Percentiles rank a stretch among this genome's conserved stretches.
Evolutionary conservation across 1,140 invertebrate species (phyloP).

Genomic region (Aphidius gifuensis): DNA sequence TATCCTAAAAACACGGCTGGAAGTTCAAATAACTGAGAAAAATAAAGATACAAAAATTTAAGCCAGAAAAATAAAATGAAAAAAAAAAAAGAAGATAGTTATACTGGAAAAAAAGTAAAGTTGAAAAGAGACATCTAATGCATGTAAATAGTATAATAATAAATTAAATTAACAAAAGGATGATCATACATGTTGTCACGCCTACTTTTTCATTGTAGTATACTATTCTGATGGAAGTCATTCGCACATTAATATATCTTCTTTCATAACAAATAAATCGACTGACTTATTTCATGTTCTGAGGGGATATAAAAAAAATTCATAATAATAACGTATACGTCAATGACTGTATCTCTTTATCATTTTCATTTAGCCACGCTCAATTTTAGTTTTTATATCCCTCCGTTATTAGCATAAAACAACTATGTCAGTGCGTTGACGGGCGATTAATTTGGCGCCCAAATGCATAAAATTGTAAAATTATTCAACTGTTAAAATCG

Average conservation of each 20-base stretch:
- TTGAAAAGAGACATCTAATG: too few relatives aligned
- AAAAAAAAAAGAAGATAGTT: conserved; percentile 6
- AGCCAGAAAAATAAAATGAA: conserved; percentile 16
- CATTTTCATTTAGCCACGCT: conserved; percentile 49
- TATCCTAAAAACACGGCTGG: conserved; percentile 29
- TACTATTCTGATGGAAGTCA: conserved; percentile 5
- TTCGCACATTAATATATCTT: not conserved
- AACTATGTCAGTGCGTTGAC: conserved; percentile 24
- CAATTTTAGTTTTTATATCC: conserved; percentile 33
- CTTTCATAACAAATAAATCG: too few relatives aligned
- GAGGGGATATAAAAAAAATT: not conserved
- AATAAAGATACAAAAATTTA: conserved; percentile 6
- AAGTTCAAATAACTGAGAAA: conserved; percentile 21
- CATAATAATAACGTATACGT: conserved; percentile 33
- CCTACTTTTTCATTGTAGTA: conserved; percentile 30
- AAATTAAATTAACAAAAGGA: too few relatives aligned
- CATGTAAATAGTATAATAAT: too few relatives aligned
- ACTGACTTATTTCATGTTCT: not conserved
- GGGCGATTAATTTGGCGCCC: conserved; percentile 28
- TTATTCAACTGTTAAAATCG: too few relatives aligned
- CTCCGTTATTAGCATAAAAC: conserved; percentile 31
- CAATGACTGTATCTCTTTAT: conserved; percentile 43
- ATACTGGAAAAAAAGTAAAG: too few relatives aligned
- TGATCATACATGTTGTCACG: conserved; percentile 30
- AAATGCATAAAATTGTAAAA: not conserved